These are phyloP conservation scores for Nannospalax galili DNA, from an alignment of 2,113 vertebrate genomes.

Conservation along the genomic window DNA sequence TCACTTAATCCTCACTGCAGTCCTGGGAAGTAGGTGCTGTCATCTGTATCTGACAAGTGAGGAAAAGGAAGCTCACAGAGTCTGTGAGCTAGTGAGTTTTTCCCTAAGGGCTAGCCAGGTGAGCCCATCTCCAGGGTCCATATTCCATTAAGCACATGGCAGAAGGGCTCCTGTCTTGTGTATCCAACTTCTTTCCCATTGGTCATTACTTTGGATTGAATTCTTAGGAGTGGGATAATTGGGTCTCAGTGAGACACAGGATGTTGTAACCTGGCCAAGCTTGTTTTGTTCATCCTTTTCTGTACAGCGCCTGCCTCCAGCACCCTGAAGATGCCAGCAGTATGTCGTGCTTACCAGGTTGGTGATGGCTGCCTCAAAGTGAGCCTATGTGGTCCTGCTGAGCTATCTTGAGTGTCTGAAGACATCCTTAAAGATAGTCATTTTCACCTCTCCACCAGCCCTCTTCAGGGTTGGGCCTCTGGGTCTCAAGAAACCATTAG, in stretches of 20 bases:
- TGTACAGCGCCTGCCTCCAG: constrained; percentile 82
- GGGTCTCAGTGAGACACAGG: not conserved
- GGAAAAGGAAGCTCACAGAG: not conserved
- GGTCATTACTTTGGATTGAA: not conserved
- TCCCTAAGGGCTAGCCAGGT: not conserved
- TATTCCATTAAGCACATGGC: not conserved
- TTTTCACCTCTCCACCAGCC: constrained; percentile 63
- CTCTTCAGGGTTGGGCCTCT: constrained; percentile 37
- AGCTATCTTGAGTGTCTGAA: constrained; percentile 68
- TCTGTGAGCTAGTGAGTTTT: not conserved
- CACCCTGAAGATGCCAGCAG: constrained; percentile 78
- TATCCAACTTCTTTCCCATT: rapidly evolving
- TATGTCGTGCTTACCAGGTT: constrained; percentile 75
- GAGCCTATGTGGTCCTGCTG: constrained; percentile 36
- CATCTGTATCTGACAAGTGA: not conserved
- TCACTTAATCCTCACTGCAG: not conserved
- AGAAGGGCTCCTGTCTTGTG: not conserved
- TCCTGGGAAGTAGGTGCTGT: not conserved
- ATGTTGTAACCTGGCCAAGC: not conserved
- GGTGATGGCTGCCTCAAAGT: constrained; percentile 64
- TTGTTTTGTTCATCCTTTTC: constrained; percentile 50
- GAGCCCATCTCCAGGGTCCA: rapidly evolving
- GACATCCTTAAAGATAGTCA: constrained; percentile 66
- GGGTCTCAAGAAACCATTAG: not conserved
- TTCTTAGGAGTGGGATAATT: not conserved